Evolutionary conservation across 2,888 invertebrate species (phyloP).

Genomic region (Hirtodrosophila histrioides): DNA sequence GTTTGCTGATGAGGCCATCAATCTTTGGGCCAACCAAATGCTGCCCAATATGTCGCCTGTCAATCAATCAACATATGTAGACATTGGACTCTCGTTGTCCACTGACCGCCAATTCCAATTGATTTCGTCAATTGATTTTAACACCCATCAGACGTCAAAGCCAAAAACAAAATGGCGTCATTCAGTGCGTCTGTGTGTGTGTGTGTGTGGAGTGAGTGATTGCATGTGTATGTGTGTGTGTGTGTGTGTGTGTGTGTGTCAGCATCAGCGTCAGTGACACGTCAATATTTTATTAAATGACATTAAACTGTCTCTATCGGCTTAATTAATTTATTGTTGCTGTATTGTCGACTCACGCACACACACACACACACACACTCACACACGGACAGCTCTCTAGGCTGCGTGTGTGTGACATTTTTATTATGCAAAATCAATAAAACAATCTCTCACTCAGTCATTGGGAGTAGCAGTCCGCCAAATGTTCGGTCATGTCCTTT

Average conservation of each 20-base stretch:
- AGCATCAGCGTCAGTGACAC: constrained; percentile 79
- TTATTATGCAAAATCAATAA: constrained; percentile 83
- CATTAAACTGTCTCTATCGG: constrained; percentile 84
- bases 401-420: constrained; percentile 76
- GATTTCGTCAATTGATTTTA: constrained; percentile 84
- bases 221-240: constrained; percentile 44
- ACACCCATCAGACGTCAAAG: constrained; percentile 77
- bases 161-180: constrained; percentile 74
- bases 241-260: constrained; percentile 51
- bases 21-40: constrained; percentile 46
- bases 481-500: constrained; percentile 81
- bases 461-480: constrained; percentile 44
- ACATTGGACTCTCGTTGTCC: constrained; percentile 37
- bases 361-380: constrained; percentile 36
- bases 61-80: constrained; percentile 78
- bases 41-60: constrained; percentile 76
- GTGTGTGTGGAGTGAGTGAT: constrained; percentile 23
- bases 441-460: constrained; percentile 73
- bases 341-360: constrained; percentile 70
- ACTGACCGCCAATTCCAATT: constrained; percentile 82
- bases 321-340: constrained; percentile 84
- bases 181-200: constrained; percentile 26
- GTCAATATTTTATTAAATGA: constrained; percentile 84
- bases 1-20: constrained; percentile 50
- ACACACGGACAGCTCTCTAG: constrained; percentile 12